These are phyloP conservation scores for Tupiocoris notatus DNA, from an alignment of 2,888 invertebrate species.

Conservation along the genomic window DNA sequence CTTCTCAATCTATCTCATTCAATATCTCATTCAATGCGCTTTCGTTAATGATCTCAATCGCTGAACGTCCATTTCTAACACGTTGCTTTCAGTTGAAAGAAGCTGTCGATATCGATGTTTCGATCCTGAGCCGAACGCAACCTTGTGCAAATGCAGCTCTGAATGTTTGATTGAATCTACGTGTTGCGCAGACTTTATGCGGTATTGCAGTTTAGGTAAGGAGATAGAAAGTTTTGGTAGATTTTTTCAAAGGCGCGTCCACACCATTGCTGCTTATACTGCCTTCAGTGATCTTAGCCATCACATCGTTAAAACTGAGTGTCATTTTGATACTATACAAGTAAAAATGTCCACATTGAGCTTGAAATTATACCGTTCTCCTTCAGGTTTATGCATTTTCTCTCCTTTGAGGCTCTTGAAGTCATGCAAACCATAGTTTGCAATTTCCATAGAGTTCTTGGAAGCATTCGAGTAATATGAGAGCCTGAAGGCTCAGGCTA, in stretches of 20 bases:
- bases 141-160: conserved; percentile 62
- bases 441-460: too few species aligned
- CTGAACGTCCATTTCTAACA: background rate
- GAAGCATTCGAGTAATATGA: too few species aligned
- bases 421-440: too few species aligned
- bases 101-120: conserved; percentile 24
- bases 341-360: too few species aligned
- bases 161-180: conserved; percentile 58
- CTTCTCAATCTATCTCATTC: too few species aligned
- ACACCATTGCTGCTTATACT: background rate
- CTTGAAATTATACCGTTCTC: too few species aligned
- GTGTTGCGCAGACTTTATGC: conserved; percentile 69
- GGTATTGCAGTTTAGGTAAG: conserved; percentile 55
- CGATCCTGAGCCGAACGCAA: conserved; percentile 29
- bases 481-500: too few species aligned
- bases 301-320: background rate
- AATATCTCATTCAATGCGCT: too few species aligned
- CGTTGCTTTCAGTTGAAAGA: conserved; percentile 24
- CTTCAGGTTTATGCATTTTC: too few species aligned
- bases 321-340: too few species aligned
- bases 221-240: background rate
- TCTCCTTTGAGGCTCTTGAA: too few species aligned
- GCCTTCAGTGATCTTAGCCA: background rate
- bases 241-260: background rate
- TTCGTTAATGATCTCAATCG: too few species aligned